Evolutionary conservation across 2,113 vertebrate genomes (phyloP).

Genomic region (Nesoenas mayeri): DNA sequence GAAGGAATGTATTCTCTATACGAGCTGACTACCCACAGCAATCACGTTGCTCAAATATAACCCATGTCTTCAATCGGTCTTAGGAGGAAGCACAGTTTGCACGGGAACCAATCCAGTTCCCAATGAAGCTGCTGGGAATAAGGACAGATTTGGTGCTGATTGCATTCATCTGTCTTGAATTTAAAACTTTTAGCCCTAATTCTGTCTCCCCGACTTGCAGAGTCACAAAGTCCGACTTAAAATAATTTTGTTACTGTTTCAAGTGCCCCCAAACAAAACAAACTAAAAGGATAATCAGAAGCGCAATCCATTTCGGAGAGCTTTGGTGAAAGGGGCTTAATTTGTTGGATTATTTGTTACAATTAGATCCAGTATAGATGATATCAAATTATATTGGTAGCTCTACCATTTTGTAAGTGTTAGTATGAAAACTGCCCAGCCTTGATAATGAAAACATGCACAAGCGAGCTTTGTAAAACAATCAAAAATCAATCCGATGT

Average conservation of each 20-base stretch:
- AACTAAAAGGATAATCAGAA: not conserved
- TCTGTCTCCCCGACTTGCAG: not conserved
- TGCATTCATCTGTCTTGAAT: rapidly evolving
- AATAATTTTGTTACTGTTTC: not conserved
- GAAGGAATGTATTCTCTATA: not conserved
- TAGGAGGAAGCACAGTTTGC: not conserved
- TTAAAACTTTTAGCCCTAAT: not conserved
- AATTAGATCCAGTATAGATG: conserved; percentile 16
- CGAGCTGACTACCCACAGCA: not conserved
- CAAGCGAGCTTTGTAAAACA: conserved; percentile 36
- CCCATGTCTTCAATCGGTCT: not conserved
- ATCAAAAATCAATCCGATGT: conserved; percentile 50
- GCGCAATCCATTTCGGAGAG: not conserved
- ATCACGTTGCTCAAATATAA: rapidly evolving
- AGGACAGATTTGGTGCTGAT: rapidly evolving
- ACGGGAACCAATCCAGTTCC: rapidly evolving
- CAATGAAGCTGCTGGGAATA: rapidly evolving
- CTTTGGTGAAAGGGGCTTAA: conserved; percentile 23
- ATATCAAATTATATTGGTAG: conserved; percentile 45
- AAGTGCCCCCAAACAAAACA: not conserved
- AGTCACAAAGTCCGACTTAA: not conserved
- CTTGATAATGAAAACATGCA: conserved; percentile 26
- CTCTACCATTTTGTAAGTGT: conserved; percentile 4
- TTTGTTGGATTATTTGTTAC: conserved; percentile 17
- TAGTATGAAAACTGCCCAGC: conserved; percentile 41